Conservation (phyloP, 2,113 vertebrate genomes). For the Uria lomvia region DNA sequence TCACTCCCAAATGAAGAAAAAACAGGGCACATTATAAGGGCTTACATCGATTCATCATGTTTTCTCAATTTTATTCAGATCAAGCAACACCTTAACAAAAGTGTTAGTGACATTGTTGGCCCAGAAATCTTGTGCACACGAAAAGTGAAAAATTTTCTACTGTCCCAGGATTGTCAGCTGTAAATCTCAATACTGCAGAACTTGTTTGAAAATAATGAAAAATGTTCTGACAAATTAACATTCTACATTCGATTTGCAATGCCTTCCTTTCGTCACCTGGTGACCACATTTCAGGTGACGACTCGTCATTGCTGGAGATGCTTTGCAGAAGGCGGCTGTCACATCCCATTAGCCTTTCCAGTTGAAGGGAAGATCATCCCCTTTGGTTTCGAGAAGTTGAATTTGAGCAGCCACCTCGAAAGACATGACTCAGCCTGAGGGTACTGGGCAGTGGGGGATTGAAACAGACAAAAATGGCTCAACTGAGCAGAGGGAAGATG, state of each 20-base stretch:
- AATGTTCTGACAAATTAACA: neutral
- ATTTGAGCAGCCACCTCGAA: neutral
- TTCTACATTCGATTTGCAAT: neutral
- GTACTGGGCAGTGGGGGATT: neutral
- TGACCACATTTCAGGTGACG: neutral
- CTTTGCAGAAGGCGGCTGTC: neutral
- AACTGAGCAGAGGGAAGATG: neutral
- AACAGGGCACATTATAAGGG: neutral
- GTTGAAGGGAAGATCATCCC: neutral
- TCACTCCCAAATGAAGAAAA: neutral
- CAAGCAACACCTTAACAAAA: neutral
- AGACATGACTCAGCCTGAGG: neutral
- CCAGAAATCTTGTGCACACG: neutral
- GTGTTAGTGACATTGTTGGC: neutral
- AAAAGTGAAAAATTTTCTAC: neutral
- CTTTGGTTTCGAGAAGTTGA: neutral
- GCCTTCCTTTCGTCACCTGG: neutral
- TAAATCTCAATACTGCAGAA: neutral
- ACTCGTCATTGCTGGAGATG: neutral
- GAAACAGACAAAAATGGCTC: neutral
- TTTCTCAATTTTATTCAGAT: neutral
- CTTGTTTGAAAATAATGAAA: neutral
- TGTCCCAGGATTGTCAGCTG: neutral
- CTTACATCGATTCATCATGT: neutral
- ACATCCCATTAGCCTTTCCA: neutral